A percentile compares a stretch with the other conserved stretches of the same genome.
phyloP scores from a whole-genome alignment of 2,888 invertebrate species.

The Balanococcus diminutus region DNA sequence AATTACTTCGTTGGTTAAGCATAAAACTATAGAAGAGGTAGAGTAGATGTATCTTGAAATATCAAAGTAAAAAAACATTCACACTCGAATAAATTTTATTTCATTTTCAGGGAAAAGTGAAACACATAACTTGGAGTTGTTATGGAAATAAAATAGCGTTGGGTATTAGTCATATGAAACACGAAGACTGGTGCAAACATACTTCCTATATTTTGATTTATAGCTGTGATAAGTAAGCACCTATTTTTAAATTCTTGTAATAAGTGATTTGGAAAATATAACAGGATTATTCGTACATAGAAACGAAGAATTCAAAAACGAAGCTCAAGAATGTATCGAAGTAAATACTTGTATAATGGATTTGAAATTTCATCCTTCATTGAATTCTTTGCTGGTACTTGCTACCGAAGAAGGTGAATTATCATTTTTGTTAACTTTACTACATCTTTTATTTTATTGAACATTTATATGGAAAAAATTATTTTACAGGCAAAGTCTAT shows the following conservation, averaged over 20 bases:
- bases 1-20: not conserved
- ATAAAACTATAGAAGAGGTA: not conserved
- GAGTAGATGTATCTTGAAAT: not conserved
- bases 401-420: slow-evolving; percentile 32
- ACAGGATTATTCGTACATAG: no score
- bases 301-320: slow-evolving; percentile 46
- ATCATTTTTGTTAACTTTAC: no score
- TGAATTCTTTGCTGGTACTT: slow-evolving; percentile 38
- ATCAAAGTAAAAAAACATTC: not conserved
- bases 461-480: not conserved
- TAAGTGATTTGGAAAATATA: not conserved
- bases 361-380: slow-evolving; percentile 45
- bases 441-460: no score
- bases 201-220: slow-evolving; percentile 43
- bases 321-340: slow-evolving; percentile 48
- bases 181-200: slow-evolving; percentile 29
- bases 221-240: slow-evolving; percentile 50
- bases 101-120: slow-evolving; percentile 28
- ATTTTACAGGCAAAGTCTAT: slow-evolving; percentile 31
- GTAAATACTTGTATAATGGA: slow-evolving; percentile 38
- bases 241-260: not conserved
- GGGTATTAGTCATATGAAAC: slow-evolving; percentile 24
- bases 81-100: not conserved
- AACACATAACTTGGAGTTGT: slow-evolving; percentile 45
- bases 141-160: slow-evolving; percentile 47